Conservation (phyloP, 2,888 invertebrate genomes). For the Sicus ferrugineus region DNA sequence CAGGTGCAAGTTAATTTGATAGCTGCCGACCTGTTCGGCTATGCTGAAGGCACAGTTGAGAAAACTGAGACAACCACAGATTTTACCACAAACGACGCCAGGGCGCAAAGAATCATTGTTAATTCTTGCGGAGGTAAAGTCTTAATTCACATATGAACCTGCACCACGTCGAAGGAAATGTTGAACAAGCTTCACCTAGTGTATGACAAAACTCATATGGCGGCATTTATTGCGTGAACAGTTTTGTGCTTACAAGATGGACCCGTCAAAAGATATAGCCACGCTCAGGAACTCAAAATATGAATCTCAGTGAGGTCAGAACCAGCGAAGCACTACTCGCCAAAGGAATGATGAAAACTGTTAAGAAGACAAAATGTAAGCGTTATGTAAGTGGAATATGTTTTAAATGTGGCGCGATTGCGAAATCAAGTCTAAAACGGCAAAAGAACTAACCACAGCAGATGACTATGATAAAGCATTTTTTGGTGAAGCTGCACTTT, state of each 20-base stretch:
- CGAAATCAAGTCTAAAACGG: not conserved
- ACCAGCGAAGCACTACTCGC: not conserved
- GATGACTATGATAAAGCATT: too few relatives aligned
- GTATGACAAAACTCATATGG: slow-evolving; percentile 26
- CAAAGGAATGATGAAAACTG: not conserved
- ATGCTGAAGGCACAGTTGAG: slow-evolving; percentile 11
- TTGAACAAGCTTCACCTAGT: slow-evolving; percentile 30
- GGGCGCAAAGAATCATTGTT: slow-evolving; percentile 33
- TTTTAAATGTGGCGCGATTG: slow-evolving; percentile 14
- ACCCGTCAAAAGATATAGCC: slow-evolving; percentile 25
- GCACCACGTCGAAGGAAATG: slow-evolving; percentile 31
- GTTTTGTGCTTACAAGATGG: slow-evolving; percentile 31
- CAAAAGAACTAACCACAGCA: too few relatives aligned
- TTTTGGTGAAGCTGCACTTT: too few relatives aligned
- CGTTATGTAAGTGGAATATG: not conserved
- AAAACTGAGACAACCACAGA: slow-evolving; percentile 22
- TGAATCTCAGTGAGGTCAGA: slow-evolving; percentile 7
- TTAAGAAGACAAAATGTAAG: not conserved
- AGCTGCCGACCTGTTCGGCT: slow-evolving; percentile 27
- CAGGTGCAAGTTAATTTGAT: slow-evolving; percentile 35
- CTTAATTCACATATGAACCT: slow-evolving; percentile 30
- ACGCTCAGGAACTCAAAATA: slow-evolving; percentile 16
- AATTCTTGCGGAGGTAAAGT: slow-evolving; percentile 32
- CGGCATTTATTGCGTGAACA: slow-evolving; percentile 24
- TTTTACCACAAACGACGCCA: slow-evolving; percentile 30